Evolutionary conservation across 2,797 vertebrate species (phyloP), one percentile per base, ranked within the genome.

Genomic region (Acipenser transmontanus): DNA sequence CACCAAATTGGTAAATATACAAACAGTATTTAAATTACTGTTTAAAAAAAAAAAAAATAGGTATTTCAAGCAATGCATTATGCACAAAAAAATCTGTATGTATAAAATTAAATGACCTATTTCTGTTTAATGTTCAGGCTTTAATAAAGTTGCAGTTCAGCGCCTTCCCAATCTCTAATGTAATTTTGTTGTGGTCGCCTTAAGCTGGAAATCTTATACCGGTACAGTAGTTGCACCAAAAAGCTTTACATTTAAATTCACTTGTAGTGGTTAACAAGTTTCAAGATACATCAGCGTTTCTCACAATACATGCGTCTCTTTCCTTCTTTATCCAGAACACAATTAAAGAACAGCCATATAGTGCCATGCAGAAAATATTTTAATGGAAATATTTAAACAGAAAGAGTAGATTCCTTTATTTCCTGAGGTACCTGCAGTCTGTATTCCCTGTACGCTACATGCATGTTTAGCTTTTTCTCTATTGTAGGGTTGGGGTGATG

Each of bases 101-200:
- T 70, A 65, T 61, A 20, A 74, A 77, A 81, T 79, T 73, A 89
- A 91, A 86, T 83, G 78, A 92, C 90, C 88, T 86, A 75, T 85
- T 91, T 88, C 80, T 92, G 90, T 93, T 93, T 91, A 91, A 88
- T 83, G 86, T 90, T 89, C 86, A 85, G 81, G 80, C 83, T 82
- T 86, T 91, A 84, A 84, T 74, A 74, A 74, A 72, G 92, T 91
- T 85, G 89, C 94, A 91, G 86, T 86, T 88, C 89, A 89, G 68
- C 80, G 88, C 76, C 78, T 90, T 88, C 81, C 73, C 79, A 85
- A 89, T 92, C 91, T 86, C 82, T 78, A 83, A 83, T 82, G 86
- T 84, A 80, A 69, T 66, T 80, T 69, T 78, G 69, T 64, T 70
- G 67, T 74, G 77, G 79, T 81, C 66, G 86, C 92, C 92, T 82